Base-by-base conservation (phyloP, 2,797 vertebrate genomes). In the Rallus crepitans region DNA sequence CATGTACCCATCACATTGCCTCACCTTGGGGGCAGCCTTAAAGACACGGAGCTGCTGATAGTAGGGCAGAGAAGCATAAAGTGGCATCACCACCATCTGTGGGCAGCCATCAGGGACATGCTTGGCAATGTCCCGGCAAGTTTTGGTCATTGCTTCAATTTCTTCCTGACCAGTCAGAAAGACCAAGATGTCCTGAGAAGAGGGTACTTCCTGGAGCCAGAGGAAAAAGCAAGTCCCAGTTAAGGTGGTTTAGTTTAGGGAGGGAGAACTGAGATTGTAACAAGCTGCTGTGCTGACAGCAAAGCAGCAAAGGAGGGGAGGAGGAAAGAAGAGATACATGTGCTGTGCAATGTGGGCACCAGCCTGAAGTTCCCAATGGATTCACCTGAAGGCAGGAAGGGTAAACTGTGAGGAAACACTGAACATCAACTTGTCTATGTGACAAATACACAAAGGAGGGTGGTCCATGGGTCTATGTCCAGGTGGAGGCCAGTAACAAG, bases 101-200 rank as follows among this genome's bases (percentile, higher is more conserved):
- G 98, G 97, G 37, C 98, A 99, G 96, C 98, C 97, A 0, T 99
- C 99, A 0, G 99, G 99, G 35, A 99, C 98, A 70, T 99, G 99
- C 89, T 99, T 99, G 33, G 99, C 97, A 23, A 99, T 98, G 89
- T 99, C 99, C 63, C 99, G 97, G 60, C 99, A 99, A 6, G 99
- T 99, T 98, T 99, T 99, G 35, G 99, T 99, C 98, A 99, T 98
- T 7, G 99, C 99, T 97, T 99, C 99, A 0, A 99, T 99, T 97
- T 99, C 99, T 96, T 99, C 99, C 98, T 99, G 99, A 60, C 99
- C 99, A 5, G 99, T 99, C 97, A 99, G 98, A 97, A 99, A 99
- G 73, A 99, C 99, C 90, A 99, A 97, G 97, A 99, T 99, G 81
- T 99, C 99, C 61, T 99, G 99, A 31, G 98, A 99, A 1, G 97